Evolutionary conservation across 1,140 invertebrate genomes (phyloP).

Genomic region (Sminthurinus signatus): DNA sequence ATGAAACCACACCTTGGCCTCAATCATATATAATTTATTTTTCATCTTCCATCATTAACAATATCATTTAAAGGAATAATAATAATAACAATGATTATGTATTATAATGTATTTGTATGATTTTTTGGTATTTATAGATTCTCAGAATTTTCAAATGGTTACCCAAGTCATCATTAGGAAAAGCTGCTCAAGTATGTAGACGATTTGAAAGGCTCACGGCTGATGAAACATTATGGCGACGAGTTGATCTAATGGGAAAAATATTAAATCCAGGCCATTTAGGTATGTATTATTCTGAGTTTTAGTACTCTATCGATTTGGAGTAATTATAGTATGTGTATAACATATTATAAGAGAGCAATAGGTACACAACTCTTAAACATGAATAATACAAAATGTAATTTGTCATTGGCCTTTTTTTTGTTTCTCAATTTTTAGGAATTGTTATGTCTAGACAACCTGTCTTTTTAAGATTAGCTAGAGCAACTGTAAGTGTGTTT

Average conservation of each 20-base stretch:
- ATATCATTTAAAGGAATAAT: too few species aligned
- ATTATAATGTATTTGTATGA: background rate
- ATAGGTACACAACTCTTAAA: too few species aligned
- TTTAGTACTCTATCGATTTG: too few species aligned
- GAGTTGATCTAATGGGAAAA: conserved; percentile 21
- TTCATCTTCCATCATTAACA: too few species aligned
- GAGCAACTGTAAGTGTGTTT: conserved; percentile 23
- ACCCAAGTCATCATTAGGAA: conserved; percentile 15
- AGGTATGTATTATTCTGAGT: too few species aligned
- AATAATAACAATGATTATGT: background rate
- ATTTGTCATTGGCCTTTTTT: background rate
- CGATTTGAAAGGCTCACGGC: conserved; percentile 22
- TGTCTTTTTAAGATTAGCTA: conserved; percentile 21
- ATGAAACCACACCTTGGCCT: too few species aligned
- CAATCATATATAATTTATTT: too few species aligned
- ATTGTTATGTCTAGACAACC: conserved; percentile 25
- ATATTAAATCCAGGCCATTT: conserved; percentile 15
- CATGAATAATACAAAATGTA: background rate
- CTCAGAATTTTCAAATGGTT: conserved; percentile 26
- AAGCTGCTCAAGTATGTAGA: conserved; percentile 17
- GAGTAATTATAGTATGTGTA: too few species aligned
- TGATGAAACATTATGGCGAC: conserved; percentile 37
- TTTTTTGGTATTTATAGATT: conserved; percentile 20
- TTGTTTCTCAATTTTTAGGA: background rate
- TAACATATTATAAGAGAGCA: too few species aligned